Evolutionary conservation across 2,888 invertebrate species (phyloP), one percentile per base, ranked within the genome.

Genomic region (Chrysolina oricalcia): DNA sequence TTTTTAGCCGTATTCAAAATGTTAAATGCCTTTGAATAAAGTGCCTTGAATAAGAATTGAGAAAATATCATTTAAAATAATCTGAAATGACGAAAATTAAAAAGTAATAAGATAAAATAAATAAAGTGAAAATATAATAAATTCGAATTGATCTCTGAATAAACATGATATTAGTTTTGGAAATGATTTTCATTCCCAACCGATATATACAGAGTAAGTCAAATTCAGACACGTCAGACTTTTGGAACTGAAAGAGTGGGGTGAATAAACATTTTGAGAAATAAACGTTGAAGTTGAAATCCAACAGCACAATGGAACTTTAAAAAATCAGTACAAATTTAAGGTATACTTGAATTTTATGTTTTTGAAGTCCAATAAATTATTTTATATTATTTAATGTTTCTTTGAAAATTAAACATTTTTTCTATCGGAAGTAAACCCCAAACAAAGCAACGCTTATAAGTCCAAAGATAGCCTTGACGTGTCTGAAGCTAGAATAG

Each of bases 1-100:
- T 59, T 23, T 23, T 27, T 17, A 59, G 59, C 1, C 59, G 27
- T 9, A 59, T 59, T 56, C 56, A 59, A 59, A 27, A n/a, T 59
- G 59, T 35, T 35, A 59, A 59, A 59, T 27, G 59, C 59, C 59
- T n/a, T n/a, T 15, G 5, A 21, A 53, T 53, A 0, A 19, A 13
- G 15, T 11, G 23, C 21, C 21, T 13, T 23, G 65, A 65, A 15
- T n/a, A n/a, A 6, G 19, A 66, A 43, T 19, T 8, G 6, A 41
- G 3, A 3, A 19, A 64, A 43, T 41, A 35, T 43, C 21, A 59
- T 59, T 21, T 59, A 27, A 15, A 59, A 59, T 23, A 13, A 35
- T 35, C 35, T n/a, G 46, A 46, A 46, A 9, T 46, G n/a, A 46
- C 13, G 5, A 46, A 15, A 46, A 46, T 15, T 15, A 46, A 15